phyloP scores from a whole-genome alignment of 30 jellyfish, hydroid and myxozoan genomes.

The Turritopsis rubra region DNA sequence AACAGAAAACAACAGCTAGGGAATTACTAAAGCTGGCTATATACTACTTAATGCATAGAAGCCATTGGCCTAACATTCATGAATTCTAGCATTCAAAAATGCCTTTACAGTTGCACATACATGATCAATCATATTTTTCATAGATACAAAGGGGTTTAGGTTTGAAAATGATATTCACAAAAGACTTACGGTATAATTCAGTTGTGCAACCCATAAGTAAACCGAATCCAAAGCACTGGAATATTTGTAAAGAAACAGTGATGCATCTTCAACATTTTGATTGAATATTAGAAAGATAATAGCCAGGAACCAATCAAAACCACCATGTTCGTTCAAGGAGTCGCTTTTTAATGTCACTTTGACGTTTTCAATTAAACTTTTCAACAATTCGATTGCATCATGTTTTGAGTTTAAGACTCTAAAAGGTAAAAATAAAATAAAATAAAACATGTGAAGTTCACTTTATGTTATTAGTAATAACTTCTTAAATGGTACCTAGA shows the following conservation, averaged over 20 bases:
- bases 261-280: conserved; percentile 38
- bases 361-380: conserved; percentile 6
- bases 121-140: no score
- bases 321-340: conserved; percentile 15
- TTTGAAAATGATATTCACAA: not conserved
- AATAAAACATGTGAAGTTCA: no score
- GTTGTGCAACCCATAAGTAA: conserved; percentile 58
- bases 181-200: conserved; percentile 57
- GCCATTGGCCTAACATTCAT: no score
- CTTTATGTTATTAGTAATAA: no score
- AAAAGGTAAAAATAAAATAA: not conserved
- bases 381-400: conserved; percentile 43
- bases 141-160: no score
- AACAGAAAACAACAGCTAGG: no score
- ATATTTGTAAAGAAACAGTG: conserved; percentile 39
- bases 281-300: conserved; percentile 45
- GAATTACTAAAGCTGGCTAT: no score
- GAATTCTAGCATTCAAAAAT: not conserved
- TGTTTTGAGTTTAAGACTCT: conserved; percentile 53
- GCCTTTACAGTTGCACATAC: no score
- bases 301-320: conserved; percentile 80
- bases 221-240: conserved; percentile 43
- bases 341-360: not conserved
- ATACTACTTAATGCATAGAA: no score
- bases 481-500: no score